A percentile compares a stretch with the other conserved stretches of the same genome.
These are phyloP conservation scores for Halocaridina rubra DNA, from an alignment of 2,888 invertebrate genomes.

Conservation along the genomic window DNA sequence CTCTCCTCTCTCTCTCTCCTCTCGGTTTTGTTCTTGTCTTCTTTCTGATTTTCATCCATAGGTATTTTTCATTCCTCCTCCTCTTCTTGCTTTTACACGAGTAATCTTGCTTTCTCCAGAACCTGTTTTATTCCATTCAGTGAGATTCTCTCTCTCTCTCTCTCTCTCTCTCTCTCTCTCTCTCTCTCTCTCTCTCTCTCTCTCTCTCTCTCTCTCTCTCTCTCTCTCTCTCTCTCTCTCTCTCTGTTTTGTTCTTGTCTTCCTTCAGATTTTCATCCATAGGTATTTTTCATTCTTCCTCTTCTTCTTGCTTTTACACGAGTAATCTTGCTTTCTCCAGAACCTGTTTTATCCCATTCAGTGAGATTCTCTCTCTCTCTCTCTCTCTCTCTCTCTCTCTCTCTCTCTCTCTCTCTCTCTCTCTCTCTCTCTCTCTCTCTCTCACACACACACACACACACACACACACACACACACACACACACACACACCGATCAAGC, in stretches of 20 bases:
- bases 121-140: no score
- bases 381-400: constrained; percentile 10
- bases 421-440: not conserved
- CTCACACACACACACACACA: not conserved
- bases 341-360: no score
- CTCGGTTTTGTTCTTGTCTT: not conserved
- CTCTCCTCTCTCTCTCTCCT: not conserved
- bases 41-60: constrained; percentile 12
- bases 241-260: no score
- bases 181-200: constrained; percentile 5
- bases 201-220: not conserved
- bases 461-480: constrained; percentile 16
- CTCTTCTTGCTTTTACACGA: not conserved
- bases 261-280: no score
- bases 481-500: not conserved
- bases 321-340: no score
- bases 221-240: constrained; percentile 36
- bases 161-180: constrained; percentile 19
- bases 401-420: constrained; percentile 14
- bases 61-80: not conserved
- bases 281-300: no score
- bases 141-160: constrained; percentile 43
- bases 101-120: constrained; percentile 22
- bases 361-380: no score
- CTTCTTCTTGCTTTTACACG: no score